Conservation (phyloP, 2,888 invertebrate species). For the Autographa pulchrina region DNA sequence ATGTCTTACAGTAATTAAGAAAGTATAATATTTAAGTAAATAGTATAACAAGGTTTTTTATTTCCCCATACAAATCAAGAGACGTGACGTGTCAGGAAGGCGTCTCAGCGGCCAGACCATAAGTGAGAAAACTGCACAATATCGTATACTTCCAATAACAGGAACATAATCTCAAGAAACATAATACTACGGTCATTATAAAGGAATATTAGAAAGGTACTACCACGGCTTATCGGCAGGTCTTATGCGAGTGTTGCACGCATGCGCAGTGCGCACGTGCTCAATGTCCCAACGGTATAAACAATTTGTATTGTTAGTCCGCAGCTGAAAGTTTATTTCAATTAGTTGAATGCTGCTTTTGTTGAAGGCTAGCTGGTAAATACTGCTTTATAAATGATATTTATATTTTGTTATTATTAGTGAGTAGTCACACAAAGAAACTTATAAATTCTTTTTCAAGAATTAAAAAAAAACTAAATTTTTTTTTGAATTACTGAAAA, state of each 20-base stretch:
- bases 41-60: no score
- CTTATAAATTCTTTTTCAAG: no score
- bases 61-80: no score
- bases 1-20: no score
- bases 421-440: no score
- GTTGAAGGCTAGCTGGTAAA: not conserved
- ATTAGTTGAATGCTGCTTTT: not conserved
- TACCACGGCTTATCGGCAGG: conserved; percentile 32
- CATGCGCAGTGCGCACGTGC: conserved; percentile 40
- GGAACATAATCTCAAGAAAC: conserved; percentile 27
- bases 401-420: no score
- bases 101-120: no score
- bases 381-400: no score
- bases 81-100: no score
- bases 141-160: conserved; percentile 3
- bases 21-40: no score
- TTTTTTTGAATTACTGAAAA: no score
- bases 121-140: not conserved
- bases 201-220: conserved; percentile 24
- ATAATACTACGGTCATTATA: conserved; percentile 20
- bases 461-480: no score
- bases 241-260: not conserved
- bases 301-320: conserved; percentile 39
- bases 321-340: conserved; percentile 4
- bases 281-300: conserved; percentile 17